phyloP scores from a whole-genome alignment of 2,113 vertebrate species.

The Gila orcuttii region DNA sequence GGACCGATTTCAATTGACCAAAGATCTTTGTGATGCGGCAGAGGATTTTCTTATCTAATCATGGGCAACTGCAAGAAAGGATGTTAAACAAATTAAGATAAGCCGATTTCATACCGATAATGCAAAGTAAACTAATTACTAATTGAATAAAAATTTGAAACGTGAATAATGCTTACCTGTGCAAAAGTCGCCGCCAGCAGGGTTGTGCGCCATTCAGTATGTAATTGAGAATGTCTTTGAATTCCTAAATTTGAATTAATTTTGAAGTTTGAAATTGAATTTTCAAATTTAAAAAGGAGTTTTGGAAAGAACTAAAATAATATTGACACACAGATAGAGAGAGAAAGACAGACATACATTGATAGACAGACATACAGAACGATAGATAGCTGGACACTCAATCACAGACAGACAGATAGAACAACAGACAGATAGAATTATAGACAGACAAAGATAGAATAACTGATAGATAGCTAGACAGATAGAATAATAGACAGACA shows the following conservation, averaged over 20 bases:
- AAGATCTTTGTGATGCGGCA: constrained; percentile 7
- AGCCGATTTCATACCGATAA: neutral
- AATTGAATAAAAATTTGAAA: neutral
- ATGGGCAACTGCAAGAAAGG: neutral
- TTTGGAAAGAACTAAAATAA: neutral
- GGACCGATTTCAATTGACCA: constrained; percentile 15
- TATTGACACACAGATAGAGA: too few species aligned
- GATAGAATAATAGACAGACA: too few species aligned
- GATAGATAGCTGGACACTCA: neutral
- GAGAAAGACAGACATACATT: neutral
- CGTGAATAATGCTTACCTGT: too few species aligned
- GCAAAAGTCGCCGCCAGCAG: too few species aligned
- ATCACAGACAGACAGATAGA: neutral
- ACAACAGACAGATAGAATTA: neutral
- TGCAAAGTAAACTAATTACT: neutral
- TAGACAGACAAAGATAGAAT: too few species aligned
- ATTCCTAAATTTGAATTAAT: neutral
- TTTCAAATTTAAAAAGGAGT: neutral
- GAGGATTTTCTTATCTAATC: constrained; percentile 33
- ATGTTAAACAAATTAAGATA: constrained; percentile 9
- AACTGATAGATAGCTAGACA: too few species aligned
- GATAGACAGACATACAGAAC: neutral
- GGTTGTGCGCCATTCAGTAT: too few species aligned
- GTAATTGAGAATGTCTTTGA: too few species aligned
- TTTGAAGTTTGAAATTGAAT: neutral